Evolutionary conservation across 2,888 invertebrate species (phyloP), one percentile per base, ranked within the genome.

Genomic region (Agonopterix arenella): DNA sequence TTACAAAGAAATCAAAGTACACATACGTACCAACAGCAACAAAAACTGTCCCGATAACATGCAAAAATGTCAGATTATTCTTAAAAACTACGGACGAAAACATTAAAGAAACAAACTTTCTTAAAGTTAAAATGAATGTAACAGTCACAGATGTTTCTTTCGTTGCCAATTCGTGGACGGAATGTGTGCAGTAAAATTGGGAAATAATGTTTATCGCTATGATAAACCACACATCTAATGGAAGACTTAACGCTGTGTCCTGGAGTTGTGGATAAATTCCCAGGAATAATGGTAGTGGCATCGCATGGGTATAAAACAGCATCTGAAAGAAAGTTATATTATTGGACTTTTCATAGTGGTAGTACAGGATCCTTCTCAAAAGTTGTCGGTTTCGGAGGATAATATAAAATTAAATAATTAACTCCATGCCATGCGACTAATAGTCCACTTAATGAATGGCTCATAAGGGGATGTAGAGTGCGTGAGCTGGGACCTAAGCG

Each of bases 41-140:
- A 49, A 85, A 68, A 11, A 73, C 48, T 1, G 84, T 74, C 2
- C 88, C 88, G 18, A 80, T 11, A 1, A 80, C 61, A 62, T 89
- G 89, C 47, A 75, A 74, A 36, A 70, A 8, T 11, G 84, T 86
- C 36, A 88, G 61, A 66, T 73, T 84, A 64, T 78, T 88, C 65
- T 86, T 86, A 76, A 89, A 89, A 59, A 84, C 66, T 64, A 86
- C 4, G 0, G 84, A 72, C 0, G 89, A 88, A 59, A 88, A 68
- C 45, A 88, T 45, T 1, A 89, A 57, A 4, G 88, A 88, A 0
- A 78, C 53, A 61, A 89, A 89, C 51, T 83, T 88, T 52, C 88
- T 76, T 52, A 89, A 47, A 40, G 89, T 88, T 40, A 89, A 53
- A 58, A 89, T 80, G 59, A 86, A 84, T 11, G 85, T 81, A 0